Conservation (phyloP, 2,113 vertebrate species). For the Gobius niger region DNA sequence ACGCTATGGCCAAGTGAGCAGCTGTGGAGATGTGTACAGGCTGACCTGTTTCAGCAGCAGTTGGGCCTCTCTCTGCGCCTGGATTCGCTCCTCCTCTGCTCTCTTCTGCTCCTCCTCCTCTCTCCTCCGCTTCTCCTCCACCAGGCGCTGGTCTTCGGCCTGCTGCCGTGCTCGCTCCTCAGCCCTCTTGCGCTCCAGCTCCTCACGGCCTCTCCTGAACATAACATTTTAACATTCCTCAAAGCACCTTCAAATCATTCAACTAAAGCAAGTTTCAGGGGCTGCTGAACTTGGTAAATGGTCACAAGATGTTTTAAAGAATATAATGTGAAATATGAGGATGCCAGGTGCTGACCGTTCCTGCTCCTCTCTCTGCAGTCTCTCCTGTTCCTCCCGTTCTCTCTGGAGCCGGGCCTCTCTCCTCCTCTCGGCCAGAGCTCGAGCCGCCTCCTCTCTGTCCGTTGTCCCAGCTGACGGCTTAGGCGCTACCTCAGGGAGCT, state of each 20-base stretch:
- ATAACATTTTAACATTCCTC: neutral
- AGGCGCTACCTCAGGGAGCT: slow-evolving; percentile 31
- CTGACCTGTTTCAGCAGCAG: slow-evolving; percentile 86
- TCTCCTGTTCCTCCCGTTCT: slow-evolving; percentile 86
- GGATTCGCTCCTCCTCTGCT: slow-evolving; percentile 81
- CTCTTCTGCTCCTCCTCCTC: slow-evolving; percentile 79
- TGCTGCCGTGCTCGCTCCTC: slow-evolving; percentile 81
- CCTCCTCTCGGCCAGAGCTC: slow-evolving; percentile 88
- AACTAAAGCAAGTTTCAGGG: no score
- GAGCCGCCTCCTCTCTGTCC: slow-evolving; percentile 85
- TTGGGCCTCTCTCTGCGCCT: slow-evolving; percentile 80
- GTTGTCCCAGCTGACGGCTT: slow-evolving; percentile 84
- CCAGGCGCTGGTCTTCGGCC: slow-evolving; percentile 77
- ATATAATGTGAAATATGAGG: no score
- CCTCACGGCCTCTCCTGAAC: slow-evolving; percentile 82
- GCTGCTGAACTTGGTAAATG: no score
- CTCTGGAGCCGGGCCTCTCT: slow-evolving; percentile 87
- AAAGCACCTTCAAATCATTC: neutral
- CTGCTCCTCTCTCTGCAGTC: slow-evolving; percentile 78
- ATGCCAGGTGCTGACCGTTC: slow-evolving; percentile 78
- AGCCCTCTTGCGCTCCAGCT: slow-evolving; percentile 79
- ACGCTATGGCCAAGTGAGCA: neutral
- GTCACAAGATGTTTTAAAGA: no score
- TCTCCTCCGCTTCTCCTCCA: slow-evolving; percentile 76
- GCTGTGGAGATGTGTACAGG: neutral